Conservation (phyloP, 2,113 vertebrate species). For the Thalassarche chlororhynchos region DNA sequence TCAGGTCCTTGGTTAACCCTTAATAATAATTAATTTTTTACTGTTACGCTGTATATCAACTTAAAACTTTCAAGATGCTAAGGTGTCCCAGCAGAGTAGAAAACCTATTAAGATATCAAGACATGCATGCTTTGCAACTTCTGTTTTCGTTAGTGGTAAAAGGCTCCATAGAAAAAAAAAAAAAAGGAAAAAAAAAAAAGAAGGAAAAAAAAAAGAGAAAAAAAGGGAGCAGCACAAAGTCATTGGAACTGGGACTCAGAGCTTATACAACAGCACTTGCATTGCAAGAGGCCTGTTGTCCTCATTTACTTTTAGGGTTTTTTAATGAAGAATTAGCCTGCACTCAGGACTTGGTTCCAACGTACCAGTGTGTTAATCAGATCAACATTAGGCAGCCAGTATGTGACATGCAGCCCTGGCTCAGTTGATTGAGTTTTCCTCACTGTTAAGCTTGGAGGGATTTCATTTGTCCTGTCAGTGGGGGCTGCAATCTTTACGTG, state of each 20-base stretch:
- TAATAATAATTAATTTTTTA: slow-evolving; percentile 76
- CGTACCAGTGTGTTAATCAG: background rate
- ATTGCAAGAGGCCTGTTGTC: background rate
- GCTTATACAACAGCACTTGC: slow-evolving; percentile 3
- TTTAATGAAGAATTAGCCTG: background rate
- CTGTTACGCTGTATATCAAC: slow-evolving; percentile 68
- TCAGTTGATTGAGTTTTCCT: background rate
- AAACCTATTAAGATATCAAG: slow-evolving; percentile 76
- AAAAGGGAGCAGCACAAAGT: slow-evolving; percentile 9
- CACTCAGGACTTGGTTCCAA: background rate
- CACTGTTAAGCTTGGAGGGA: background rate
- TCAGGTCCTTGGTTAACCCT: slow-evolving; percentile 71
- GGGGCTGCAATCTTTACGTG: background rate
- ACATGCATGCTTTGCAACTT: slow-evolving; percentile 70
- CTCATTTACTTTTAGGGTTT: background rate
- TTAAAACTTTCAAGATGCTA: slow-evolving; percentile 74
- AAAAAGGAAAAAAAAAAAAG: background rate
- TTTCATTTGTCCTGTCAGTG: background rate
- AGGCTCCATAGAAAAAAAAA: background rate
- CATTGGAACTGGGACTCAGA: background rate
- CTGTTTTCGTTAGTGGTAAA: slow-evolving; percentile 68
- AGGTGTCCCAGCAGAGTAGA: slow-evolving; percentile 63
- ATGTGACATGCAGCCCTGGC: background rate
- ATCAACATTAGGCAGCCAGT: background rate
- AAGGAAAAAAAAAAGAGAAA: background rate